These are phyloP conservation scores for Acanthis flammea DNA, from an alignment of 2,797 vertebrate genomes.

Conservation along the genomic window DNA sequence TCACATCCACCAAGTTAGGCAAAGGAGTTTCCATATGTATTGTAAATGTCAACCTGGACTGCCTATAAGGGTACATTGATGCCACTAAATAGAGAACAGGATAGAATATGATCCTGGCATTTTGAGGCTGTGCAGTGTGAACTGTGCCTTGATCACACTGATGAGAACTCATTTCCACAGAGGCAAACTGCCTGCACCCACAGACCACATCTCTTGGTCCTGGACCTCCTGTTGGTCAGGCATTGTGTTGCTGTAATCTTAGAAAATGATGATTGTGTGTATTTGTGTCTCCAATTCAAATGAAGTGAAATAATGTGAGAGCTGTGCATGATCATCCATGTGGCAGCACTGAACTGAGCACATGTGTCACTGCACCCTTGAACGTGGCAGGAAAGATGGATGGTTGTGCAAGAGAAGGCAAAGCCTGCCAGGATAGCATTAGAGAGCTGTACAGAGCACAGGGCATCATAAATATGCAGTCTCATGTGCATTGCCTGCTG, in stretches of 20 bases:
- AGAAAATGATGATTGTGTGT: not conserved
- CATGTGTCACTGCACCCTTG: fast-evolving
- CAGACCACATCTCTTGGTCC: not conserved
- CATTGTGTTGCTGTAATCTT: not conserved
- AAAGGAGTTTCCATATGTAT: not conserved
- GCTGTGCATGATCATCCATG: not conserved
- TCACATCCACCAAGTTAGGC: not conserved
- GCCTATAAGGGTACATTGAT: not conserved
- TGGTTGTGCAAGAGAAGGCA: not conserved
- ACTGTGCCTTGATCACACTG: not conserved
- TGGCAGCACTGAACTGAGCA: not conserved
- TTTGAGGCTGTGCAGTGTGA: not conserved
- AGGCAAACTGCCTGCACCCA: not conserved
- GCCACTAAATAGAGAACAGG: not conserved
- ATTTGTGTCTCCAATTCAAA: not conserved
- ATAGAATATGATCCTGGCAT: not conserved
- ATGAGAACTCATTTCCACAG: not conserved
- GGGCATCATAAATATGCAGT: not conserved
- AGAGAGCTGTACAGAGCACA: not conserved
- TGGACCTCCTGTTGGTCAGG: not conserved
- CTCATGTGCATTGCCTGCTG: not conserved
- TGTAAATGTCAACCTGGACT: not conserved
- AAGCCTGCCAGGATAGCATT: not conserved
- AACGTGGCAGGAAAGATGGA: not conserved
- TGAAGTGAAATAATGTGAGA: not conserved